Evolutionary conservation across 2,888 invertebrate genomes (phyloP).

Genomic region (Anaspis maculata): DNA sequence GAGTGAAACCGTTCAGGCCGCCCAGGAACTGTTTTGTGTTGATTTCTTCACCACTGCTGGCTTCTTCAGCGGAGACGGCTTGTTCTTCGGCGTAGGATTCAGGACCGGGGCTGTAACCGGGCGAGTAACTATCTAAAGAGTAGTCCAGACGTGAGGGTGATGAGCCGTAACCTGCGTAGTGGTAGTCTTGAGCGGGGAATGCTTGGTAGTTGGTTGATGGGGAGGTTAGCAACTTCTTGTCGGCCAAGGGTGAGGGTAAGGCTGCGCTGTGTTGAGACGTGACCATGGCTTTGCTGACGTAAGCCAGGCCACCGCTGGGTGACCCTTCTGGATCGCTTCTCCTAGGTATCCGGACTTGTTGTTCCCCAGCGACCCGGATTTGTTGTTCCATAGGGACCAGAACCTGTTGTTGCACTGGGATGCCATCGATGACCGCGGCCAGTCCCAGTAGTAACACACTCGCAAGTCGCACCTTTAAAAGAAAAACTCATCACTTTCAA

Average conservation of each 20-base stretch:
- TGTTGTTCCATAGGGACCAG: too few species aligned
- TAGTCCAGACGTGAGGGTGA: conserved; percentile 2
- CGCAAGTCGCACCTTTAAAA: too few species aligned
- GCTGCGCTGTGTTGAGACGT: conserved; percentile 9
- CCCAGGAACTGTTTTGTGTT: conserved; percentile 10
- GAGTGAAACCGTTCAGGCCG: conserved; percentile 20
- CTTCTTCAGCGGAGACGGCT: too few species aligned
- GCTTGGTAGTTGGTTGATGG: conserved; percentile 13
- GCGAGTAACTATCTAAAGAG: too few species aligned
- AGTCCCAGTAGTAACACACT: conserved; percentile 16
- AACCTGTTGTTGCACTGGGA: conserved; percentile 2
- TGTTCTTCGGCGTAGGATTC: conserved; percentile 3
- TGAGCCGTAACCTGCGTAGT: conserved; percentile 3
- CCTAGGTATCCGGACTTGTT: conserved; percentile 1
- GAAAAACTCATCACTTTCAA: too few species aligned
- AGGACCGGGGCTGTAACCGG: background rate
- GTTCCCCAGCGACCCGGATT: too few species aligned
- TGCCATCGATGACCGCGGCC: conserved; percentile 2
- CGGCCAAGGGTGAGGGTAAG: conserved; percentile 8
- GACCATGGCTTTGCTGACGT: conserved; percentile 3
- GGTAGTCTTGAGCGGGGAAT: conserved; percentile 2
- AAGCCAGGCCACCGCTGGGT: conserved; percentile 2
- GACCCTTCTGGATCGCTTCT: too few species aligned
- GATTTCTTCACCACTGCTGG: too few species aligned
- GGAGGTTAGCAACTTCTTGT: conserved; percentile 2